Evolutionary conservation across 2,113 vertebrate genomes (phyloP), one percentile per base, ranked within the genome.

Genomic region (Melanocharis versteri): DNA sequence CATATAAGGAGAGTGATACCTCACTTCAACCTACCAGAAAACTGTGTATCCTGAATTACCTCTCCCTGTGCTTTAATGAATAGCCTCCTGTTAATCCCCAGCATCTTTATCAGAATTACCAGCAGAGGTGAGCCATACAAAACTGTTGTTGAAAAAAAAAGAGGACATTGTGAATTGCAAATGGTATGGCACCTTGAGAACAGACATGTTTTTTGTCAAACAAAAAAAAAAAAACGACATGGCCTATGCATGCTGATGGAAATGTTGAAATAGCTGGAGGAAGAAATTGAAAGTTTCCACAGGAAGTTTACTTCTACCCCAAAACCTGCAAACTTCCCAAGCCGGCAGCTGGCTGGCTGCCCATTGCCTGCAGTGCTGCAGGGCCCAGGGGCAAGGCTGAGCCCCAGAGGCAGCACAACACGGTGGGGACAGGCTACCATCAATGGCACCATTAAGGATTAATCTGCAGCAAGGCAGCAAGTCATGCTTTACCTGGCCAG

Each of bases 351-450:
- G 82, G 12, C 31, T 15, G 60, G 33, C 47, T 88, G 42, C 50
- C 58, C 10, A 0, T 5, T 19, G 21, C 51, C 57, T 26, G 35
- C 51, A 83, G 26, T 6, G 4, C 42, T 27, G 15, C 57, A 33
- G 42, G 23, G 13, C 35, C 66, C 1, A 0, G 68, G 31, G 78
- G 19, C 56, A 51, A 44, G 40, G 89, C 78, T 87, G 60, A 78
- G 26, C 64, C 51, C 44, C 5, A 18, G 35, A 33, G 40, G 35
- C 30, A 64, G 62, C 3, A 4, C 47, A 39, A 6, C 18, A 3
- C 0, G 0, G n/a, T 17, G n/a, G 45, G 33, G 24, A 33, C 16
- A 33, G 15, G 54, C 24, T 13, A 7, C 13, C 37, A 17, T 6
- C 9, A 26, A 39, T 4, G 10, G n/a, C 2, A 1, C 14, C 33